Conservation (phyloP, 1,140 invertebrate species). For the Portunus trituberculatus region DNA sequence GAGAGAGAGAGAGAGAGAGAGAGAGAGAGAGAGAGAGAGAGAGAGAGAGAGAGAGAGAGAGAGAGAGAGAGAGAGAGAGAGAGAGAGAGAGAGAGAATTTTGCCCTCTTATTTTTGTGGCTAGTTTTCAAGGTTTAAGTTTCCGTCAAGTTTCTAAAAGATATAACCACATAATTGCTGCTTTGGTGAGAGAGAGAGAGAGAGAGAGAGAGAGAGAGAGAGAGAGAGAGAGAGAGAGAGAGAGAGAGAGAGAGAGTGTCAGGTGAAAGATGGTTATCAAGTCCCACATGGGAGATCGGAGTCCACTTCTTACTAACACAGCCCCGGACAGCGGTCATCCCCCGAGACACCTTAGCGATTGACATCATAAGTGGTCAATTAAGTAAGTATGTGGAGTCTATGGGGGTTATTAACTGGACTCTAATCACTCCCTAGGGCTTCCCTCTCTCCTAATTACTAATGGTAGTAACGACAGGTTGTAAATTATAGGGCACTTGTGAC, state of each 20-base stretch:
- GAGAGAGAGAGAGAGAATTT: too few relatives aligned
- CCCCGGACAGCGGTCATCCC: neutral
- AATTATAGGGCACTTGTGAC: neutral
- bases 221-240: constrained; percentile 20
- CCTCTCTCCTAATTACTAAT: neutral
- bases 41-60: too few relatives aligned
- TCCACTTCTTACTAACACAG: neutral
- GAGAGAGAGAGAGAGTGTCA: neutral
- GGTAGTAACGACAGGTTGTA: neutral
- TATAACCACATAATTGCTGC: too few relatives aligned
- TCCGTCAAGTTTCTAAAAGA: too few relatives aligned
- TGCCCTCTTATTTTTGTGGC: too few relatives aligned
- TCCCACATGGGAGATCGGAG: neutral
- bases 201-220: neutral
- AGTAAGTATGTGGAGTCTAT: neutral
- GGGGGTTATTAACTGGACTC: neutral
- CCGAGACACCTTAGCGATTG: neutral
- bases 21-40: too few relatives aligned
- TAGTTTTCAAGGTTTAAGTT: too few relatives aligned
- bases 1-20: too few relatives aligned
- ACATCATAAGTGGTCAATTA: neutral
- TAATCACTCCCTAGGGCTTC: neutral
- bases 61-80: too few relatives aligned
- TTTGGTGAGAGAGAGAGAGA: too few relatives aligned
- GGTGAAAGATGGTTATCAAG: neutral